Evolutionary conservation across 2,113 vertebrate species (phyloP), one percentile per base, ranked within the genome.

Genomic region (Melanotaenia duboulayi): DNA sequence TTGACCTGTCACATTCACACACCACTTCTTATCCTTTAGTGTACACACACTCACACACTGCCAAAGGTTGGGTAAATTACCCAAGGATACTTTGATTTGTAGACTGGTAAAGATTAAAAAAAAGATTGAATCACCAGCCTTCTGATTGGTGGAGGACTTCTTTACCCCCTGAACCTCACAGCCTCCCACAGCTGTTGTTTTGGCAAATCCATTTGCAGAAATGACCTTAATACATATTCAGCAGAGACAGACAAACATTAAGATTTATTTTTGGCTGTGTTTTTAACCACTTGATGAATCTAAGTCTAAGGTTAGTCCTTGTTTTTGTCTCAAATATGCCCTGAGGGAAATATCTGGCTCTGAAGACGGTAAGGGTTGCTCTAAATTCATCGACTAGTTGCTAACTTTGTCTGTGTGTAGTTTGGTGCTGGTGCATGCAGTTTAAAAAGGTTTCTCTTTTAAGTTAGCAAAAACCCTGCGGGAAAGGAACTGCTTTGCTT

Each of bases 271-370:
- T 57, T 13, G 52, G 40, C 57, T 10, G 10, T 32, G 42, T 68
- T 68, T 57, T 37, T 58, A 54, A 68, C 25, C 54, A 48, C 40
- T 39, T n/a, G 32, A 35, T 4, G 50, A 54, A 54, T 8, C 20
- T 54, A 55, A 67, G 51, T 42, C 51, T 52, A 67, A 44, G 44
- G 57, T 68, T 48, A 58, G 42, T 25, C 48, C 10, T 35, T 68
- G 40, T 46, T 68, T 57, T 35, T 25, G 65, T 58, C 22, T 57
- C 14, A 57, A 68, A 58, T 48, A 32, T 48, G 9, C 48, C 37
- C 32, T 16, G 62, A 68, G 52, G n/a, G 65, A 35, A 46, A 22
- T 22, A 56, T 44, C 42, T 46, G 52, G 28, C 52, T 68, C 20
- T 44, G 13, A 16, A 55, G 12, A 37, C 42, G 52, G 52, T 66